Conservation (phyloP, 2,113 vertebrate species). For the Glareola pratincola region DNA sequence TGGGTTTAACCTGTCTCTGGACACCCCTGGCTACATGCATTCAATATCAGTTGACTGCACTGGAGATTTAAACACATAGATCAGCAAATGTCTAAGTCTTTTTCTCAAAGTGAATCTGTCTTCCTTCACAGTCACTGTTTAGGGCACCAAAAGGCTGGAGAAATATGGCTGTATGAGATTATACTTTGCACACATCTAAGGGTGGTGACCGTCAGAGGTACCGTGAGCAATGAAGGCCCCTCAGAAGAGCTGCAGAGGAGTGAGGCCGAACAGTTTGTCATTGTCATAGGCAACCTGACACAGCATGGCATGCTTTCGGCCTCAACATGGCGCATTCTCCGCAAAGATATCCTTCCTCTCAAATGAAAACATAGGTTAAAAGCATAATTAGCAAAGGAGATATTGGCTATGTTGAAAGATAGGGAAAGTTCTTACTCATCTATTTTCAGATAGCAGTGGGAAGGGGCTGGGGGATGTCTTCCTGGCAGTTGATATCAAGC, state of each 20-base stretch:
- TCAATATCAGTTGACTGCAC: not conserved
- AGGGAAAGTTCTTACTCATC: not conserved
- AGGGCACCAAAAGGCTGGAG: not conserved
- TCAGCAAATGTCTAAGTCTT: not conserved
- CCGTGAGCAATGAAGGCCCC: rapidly evolving
- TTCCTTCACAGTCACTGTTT: not conserved
- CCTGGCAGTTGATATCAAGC: not conserved
- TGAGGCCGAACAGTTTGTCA: not conserved
- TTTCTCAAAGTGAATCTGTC: not conserved
- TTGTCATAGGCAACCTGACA: not conserved
- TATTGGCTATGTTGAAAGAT: not conserved
- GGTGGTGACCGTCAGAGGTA: not conserved
- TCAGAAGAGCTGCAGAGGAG: not conserved
- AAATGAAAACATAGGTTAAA: not conserved
- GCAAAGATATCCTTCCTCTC: not conserved
- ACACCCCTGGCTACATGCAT: not conserved
- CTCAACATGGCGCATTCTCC: not conserved
- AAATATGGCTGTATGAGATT: not conserved
- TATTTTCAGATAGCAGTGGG: not conserved
- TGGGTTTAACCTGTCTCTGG: not conserved
- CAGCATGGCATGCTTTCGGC: not conserved
- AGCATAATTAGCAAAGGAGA: not conserved
- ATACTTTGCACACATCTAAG: rapidly evolving
- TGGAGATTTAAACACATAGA: not conserved
- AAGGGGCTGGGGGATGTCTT: not conserved